Evolutionary conservation across 2,888 invertebrate genomes (phyloP), one percentile per base, ranked within the genome.

Genomic region (Oxyteleia sp.): DNA sequence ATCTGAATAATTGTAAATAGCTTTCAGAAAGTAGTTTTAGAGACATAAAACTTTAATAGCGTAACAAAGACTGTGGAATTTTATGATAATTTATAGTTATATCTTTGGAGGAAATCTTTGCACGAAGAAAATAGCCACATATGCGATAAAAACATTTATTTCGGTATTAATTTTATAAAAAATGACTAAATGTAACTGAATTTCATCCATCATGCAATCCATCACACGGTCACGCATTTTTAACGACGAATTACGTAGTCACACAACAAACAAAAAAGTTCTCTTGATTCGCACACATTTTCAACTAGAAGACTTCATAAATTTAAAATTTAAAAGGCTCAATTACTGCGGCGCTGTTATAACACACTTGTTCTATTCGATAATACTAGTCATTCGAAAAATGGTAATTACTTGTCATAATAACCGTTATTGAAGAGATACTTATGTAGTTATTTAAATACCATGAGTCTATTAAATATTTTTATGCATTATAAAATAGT

Each of bases 341-440:
- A 35, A 49, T 32, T 64, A 35, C 64, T 29, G 35, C 32, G 47
- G 8, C 11, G 32, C 47, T 38, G 35, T 49, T 18, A n/a, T 35
- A 35, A 38, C 51, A 51, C 35, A 45, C 47, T 51, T 64, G 35
- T 49, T 66, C 66, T 23, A 66, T 51, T 66, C 38, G 66, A 66
- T 66, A 66, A 66, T 66, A 66, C 66, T 66, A 66, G 66, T 66
- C 51, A 66, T 66, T 66, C 13, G 66, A 51, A 66, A 66, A 66
- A 51, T 51, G 20, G 66, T 66, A 47, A 51, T 66, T 66, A 51
- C 66, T 66, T 51, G 15, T 15, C 16, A n/a, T 66, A 66, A 66
- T 66, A 35, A 66, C 51, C 13, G 51, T 66, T 51, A 38, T 38
- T 66, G 23, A 32, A 32, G 11, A 45, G 16, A 35, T 15, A 61